Evolutionary conservation across 2,888 invertebrate species (phyloP).

Genomic region (Sesia apiformis): DNA sequence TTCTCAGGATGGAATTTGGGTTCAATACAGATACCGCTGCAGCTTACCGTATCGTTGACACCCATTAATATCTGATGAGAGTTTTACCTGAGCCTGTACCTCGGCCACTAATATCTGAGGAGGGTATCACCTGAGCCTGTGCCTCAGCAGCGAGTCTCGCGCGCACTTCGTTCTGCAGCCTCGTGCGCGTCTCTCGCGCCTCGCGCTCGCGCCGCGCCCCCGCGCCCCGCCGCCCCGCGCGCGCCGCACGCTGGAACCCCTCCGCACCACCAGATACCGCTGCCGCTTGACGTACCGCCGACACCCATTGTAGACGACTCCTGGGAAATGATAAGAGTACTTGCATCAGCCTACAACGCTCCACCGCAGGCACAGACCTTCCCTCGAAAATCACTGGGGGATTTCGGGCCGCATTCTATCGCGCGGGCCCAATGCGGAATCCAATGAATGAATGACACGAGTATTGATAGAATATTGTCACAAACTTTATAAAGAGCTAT

Average conservation of each 20-base stretch:
- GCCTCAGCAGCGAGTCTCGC: slow-evolving; percentile 76
- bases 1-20: slow-evolving; percentile 66
- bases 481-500: too few relatives aligned
- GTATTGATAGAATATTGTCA: too few relatives aligned
- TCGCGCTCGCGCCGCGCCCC: slow-evolving; percentile 73
- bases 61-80: slow-evolving; percentile 71
- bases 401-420: too few relatives aligned
- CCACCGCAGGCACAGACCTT: too few relatives aligned
- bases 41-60: slow-evolving; percentile 81
- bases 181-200: slow-evolving; percentile 74
- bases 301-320: slow-evolving; percentile 84
- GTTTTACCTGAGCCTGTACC: too few relatives aligned
- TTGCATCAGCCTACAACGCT: too few relatives aligned
- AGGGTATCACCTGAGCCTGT: slow-evolving; percentile 52
- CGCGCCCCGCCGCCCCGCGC: slow-evolving; percentile 66
- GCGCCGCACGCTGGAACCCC: slow-evolving; percentile 79
- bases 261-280: slow-evolving; percentile 80
- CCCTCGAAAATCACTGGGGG: too few relatives aligned
- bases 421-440: too few relatives aligned
- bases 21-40: slow-evolving; percentile 78
- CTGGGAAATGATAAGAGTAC: slow-evolving; percentile 23
- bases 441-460: too few relatives aligned
- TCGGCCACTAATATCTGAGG: too few relatives aligned
- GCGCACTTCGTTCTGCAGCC: slow-evolving; percentile 78
- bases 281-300: slow-evolving; percentile 82